Evolutionary conservation across 2,888 invertebrate genomes (phyloP), one percentile per base, ranked within the genome.

Genomic region (Heteropelma amictum): DNA sequence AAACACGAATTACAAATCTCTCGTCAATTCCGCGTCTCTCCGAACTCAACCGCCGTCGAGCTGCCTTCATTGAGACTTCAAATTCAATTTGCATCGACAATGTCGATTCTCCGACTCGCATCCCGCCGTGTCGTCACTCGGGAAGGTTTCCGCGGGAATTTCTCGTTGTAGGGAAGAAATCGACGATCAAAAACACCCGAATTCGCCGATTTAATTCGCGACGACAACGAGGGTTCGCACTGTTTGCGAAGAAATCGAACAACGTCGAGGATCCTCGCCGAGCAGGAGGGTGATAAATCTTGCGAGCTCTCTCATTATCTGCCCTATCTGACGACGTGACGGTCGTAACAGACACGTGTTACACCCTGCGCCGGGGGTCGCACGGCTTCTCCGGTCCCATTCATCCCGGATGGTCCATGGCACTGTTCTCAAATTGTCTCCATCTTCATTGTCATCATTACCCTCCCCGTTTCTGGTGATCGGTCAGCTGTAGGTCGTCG

Each of bases 311-410:
- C 81, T 82, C 79, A 82, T 82, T 68, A 54, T 58, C 38, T 65
- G 77, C 79, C 79, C 77, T 82, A 82, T 84, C 85, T 86, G 81
- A 82, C 82, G 82, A 80, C 45, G 56, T 81, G 85, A 84, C 84
- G 82, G 84, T 83, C 85, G 85, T 86, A 85, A 87, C 82, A 85
- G 85, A 85, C 88, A 88, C 88, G 87, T 88, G 88, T 86, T 87
- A 84, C 84, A 81, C 49, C 38, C 42, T 35, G 38, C 51, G 70
- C 58, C 42, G 49, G 71, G 71, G 72, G 77, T 68, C 71, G 47
- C 33, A 58, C 7, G 53, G 63, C 56, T 33, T 71, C 61, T 42
- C 54, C 21, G 47, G 42, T 38, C 26, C 28, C 49, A 28, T 26
- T 38, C 30, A 19, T n/a, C 33, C 17, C 21, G 28, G 47, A 12